Base-by-base conservation (phyloP, 1,140 invertebrate species). In the Drepana arcuata region DNA sequence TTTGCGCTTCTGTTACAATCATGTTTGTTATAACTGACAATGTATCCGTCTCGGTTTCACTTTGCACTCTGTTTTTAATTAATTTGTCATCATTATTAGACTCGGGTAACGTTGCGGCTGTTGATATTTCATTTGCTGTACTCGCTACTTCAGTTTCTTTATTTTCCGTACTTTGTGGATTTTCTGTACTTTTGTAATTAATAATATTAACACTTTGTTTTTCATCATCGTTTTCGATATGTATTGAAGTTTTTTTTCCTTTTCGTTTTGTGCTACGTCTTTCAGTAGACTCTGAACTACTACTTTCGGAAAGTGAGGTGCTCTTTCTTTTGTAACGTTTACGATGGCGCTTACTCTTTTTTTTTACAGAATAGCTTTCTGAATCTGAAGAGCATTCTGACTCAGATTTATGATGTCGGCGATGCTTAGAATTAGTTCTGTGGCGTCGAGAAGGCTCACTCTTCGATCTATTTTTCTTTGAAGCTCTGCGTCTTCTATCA, bases 1-100 rank as follows among this genome's bases (percentile, higher is more conserved):
- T 80, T 72, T 84, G 79, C 16, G 82, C 83, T 78, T 85, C 83
- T 11, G 83, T 84, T 28, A 82, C 66, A 16, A 84, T 57, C 63
- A 74, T 82, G 38, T 83, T 84, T 11, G 78, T 77, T 64, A 78
- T 77, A 13, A 83, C 59, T 28, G 83, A 84, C 34, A 77, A 35
- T 12, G 79, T 80, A 35, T 84, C 77, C 1, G 72, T 81, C 63
- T 84, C 81, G 33, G 74, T 82, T 64, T 82, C 83, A 63, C 78
- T 84, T 5, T 62, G 57, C 14, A 53, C 53, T 56, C 80, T 73
- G 48, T 77, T 84, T 11, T 42, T 34, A 31, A 57, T 39, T 62
- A 61, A 38, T 40, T 34, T 48, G 37, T 78, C 54, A 29, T 49
- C 52, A 44, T 64, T 63, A 44, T 51, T n/a, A n/a, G n/a, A n/a